Evolutionary conservation across 1,140 invertebrate genomes (phyloP), one percentile per base, ranked within the genome.

Genomic region (Drosophila quadrilineata): DNA sequence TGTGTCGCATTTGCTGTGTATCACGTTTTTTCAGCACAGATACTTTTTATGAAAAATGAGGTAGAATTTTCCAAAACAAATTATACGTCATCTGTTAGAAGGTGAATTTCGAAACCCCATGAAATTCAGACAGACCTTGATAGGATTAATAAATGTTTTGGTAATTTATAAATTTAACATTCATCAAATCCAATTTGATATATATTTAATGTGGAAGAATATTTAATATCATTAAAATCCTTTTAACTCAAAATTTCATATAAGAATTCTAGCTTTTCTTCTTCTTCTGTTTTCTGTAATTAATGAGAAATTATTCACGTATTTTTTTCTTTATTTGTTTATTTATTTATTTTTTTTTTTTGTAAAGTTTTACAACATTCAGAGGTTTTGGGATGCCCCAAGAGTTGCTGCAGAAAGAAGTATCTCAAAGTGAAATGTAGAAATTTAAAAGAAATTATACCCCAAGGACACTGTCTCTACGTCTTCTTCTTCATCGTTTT

Each of bases 391-490:
- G n/a, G n/a, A n/a, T n/a, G n/a, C n/a, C n/a, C n/a, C n/a, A n/a
- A n/a, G n/a, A n/a, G n/a, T 16, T 33, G n/a, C 21, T 52, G 31
- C 9, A 2, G 19, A 28, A 28, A 36, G 26, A 38, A 54, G 45
- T 49, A 43, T 35, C 71, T 58, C 48, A 38, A 58, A 59, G 67
- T 54, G 33, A 60, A 82, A 82, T 76, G 56, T 60, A 43, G 29
- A 76, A 77, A 77, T 84, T 56, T 85, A 84, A 74, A 84, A 84
- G 77, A 84, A 85, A 84, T 84, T 84, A 84, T 77, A 67, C 79
- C 77, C 77, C 53, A 77, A 84, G 79, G 79, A 84, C 64, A 84
- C 43, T 58, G 53, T 67, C 41, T 56, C 69, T n/a, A n/a, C n/a
- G n/a, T n/a, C n/a, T n/a, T n/a, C n/a, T n/a, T n/a, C n/a, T n/a